Base-by-base conservation (phyloP, 2,797 vertebrate genomes). In the Rhinophrynus dorsalis region DNA sequence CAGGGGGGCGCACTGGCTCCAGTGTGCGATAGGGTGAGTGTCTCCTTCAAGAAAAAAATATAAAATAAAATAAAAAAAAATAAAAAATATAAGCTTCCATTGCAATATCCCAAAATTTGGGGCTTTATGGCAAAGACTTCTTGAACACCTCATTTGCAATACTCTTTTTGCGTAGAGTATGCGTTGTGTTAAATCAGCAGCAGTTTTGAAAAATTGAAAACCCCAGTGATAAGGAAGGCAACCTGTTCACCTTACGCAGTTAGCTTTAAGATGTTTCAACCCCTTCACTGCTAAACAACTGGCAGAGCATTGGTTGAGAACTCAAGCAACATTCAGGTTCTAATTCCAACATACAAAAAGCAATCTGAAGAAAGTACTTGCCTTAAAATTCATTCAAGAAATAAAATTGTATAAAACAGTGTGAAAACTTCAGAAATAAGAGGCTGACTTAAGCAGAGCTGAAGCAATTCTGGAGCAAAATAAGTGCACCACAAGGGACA, bases 1-100 rank as follows among this genome's bases (percentile, higher is more conserved):
- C 96, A 38, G 97, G 97, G 75, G 97, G 95, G 88, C 96, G 96
- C 86, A 99, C 97, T 50, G 97, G 97, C 92, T 98, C 96, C 77
- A 98, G 90, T 20, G 97, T 98, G 92, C 96, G 92, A 85, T 98
- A 99, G 79, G 97, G 97, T 92, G 97, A 99, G 89, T 99, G 94
- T 82, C 96, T 94, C 91, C 97, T 99, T 91, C 85, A 84, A 85
- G 84, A 79, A 79, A 73, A 88, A 77, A 85, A 70, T 59, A 76
- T 45, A 78, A 35, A 35, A 56, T 8, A 11, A 17, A 26, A 58
- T 10, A 58, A 58, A 51, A 60, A 45, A 52, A 66, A 59, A 32
- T 27, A 56, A 57, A 72, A 52, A 69, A 66, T 59, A 42, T 73
- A 51, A 66, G 59, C 70, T 42, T 73, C 45, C 47, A 67, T 42